These are phyloP conservation scores for Neolamprologus falcicula DNA, from an alignment of 2,113 vertebrate genomes.

Conservation along the genomic window DNA sequence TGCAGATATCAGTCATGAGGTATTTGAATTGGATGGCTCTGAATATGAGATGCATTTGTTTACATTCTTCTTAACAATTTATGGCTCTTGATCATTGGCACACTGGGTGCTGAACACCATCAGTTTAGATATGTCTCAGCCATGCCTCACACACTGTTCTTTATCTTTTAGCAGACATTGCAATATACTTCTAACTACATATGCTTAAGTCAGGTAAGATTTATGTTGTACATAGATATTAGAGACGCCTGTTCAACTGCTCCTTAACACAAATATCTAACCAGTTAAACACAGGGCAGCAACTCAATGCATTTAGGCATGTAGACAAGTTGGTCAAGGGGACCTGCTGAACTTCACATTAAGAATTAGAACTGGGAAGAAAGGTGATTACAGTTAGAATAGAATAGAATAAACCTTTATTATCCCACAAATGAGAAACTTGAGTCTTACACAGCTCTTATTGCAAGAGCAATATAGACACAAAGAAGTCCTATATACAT, in stretches of 20 bases:
- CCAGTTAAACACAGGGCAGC: background rate
- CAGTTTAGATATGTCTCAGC: background rate
- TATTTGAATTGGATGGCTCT: background rate
- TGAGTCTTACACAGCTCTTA: background rate
- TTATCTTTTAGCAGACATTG: background rate
- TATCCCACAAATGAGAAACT: background rate
- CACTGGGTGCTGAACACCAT: background rate
- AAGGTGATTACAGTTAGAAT: background rate
- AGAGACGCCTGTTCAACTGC: background rate
- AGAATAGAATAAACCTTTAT: background rate
- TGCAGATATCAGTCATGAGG: background rate
- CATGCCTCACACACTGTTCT: background rate
- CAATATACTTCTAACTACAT: background rate
- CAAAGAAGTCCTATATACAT: background rate
- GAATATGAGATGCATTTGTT: constrained; percentile 17
- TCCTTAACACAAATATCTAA: background rate
- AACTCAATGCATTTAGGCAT: background rate
- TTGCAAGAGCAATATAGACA: background rate
- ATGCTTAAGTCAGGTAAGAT: background rate
- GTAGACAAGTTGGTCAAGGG: background rate
- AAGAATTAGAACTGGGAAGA: background rate
- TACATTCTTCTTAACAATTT: background rate
- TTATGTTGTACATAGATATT: background rate
- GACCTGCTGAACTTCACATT: background rate
- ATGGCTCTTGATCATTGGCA: background rate